Evolutionary conservation across 2,113 vertebrate species (phyloP).

Genomic region (Spea multiplicata): DNA sequence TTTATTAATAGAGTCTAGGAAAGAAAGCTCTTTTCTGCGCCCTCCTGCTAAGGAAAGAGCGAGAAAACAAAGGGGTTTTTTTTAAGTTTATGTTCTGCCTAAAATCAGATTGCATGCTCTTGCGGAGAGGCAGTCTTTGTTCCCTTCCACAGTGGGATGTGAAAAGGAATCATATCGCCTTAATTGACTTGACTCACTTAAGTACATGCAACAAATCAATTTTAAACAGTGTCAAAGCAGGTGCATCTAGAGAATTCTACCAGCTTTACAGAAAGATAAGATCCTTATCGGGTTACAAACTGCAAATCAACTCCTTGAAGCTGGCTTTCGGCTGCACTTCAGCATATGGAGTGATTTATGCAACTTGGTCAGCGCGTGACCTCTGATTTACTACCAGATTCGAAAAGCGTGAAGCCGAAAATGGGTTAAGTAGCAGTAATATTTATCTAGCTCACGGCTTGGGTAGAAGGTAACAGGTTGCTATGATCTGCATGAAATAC

Average conservation of each 20-base stretch:
- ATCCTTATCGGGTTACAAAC: constrained; percentile 12
- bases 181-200: constrained; percentile 42
- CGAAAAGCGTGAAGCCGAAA: too few species aligned
- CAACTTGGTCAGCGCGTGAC: neutral
- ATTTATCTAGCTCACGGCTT: neutral
- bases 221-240: constrained; percentile 20
- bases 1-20: neutral
- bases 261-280: constrained; percentile 16
- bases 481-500: neutral
- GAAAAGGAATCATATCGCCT: constrained; percentile 21
- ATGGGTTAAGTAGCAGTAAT: too few species aligned
- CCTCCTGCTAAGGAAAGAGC: neutral
- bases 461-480: neutral
- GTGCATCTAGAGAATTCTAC: constrained; percentile 1
- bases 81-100: neutral
- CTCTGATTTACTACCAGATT: too few species aligned
- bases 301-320: neutral
- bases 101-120: neutral
- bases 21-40: constrained; percentile 6
- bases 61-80: neutral
- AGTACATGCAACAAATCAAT: constrained; percentile 41
- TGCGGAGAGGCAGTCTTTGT: neutral
- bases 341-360: neutral
- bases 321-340: neutral
- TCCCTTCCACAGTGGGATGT: neutral